phyloP scores from a whole-genome alignment of 2,888 invertebrate species.

The Amorpha juglandis region DNA sequence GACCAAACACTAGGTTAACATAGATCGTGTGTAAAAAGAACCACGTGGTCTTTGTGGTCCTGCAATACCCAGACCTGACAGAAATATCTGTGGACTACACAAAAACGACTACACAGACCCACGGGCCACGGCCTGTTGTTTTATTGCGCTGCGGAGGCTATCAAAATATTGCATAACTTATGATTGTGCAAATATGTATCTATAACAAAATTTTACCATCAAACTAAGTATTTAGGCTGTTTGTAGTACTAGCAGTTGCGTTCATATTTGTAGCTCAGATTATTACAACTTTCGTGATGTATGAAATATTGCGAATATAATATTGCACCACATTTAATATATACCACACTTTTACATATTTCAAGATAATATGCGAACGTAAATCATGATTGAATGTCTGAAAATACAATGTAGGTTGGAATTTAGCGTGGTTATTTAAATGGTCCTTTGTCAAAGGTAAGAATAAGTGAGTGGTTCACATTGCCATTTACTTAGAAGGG shows the following conservation, averaged over 20 bases:
- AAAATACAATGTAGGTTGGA: slow-evolving; percentile 13
- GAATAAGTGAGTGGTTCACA: slow-evolving; percentile 27
- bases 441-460: slow-evolving; percentile 23
- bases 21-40: no score
- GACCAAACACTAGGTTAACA: no score
- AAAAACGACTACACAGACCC: no score
- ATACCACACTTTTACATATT: slow-evolving; percentile 3
- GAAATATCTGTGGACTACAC: no score
- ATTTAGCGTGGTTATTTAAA: slow-evolving; percentile 1
- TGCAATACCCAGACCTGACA: no score
- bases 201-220: neutral
- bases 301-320: neutral
- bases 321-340: slow-evolving; percentile 2
- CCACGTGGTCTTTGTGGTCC: no score
- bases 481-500: slow-evolving; percentile 11
- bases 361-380: neutral
- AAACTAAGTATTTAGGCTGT: neutral
- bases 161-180: neutral
- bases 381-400: neutral
- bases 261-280: neutral
- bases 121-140: no score
- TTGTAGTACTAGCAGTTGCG: neutral
- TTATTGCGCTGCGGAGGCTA: no score
- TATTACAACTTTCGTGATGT: neutral
- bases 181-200: no score